Evolutionary conservation across 1,140 invertebrate species (phyloP).

Genomic region (Luehdorfia chinensis): DNA sequence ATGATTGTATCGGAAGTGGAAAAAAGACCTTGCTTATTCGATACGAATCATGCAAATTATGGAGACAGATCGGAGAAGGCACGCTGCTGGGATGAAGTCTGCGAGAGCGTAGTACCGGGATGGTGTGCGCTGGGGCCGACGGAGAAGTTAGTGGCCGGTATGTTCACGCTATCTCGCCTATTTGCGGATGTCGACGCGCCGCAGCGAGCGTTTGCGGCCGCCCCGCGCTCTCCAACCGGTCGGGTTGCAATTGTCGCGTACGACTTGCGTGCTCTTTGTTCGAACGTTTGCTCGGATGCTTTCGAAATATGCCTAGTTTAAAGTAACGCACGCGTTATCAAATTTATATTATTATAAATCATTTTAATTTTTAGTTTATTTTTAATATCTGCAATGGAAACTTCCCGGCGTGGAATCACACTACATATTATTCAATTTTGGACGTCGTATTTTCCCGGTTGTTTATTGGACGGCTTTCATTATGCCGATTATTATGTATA

Average conservation of each 20-base stretch:
- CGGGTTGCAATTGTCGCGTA: slow-evolving; percentile 51
- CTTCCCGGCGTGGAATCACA: too few species aligned
- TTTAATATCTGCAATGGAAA: too few species aligned
- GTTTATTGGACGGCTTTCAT: background rate
- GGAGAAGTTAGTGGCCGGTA: slow-evolving; percentile 62
- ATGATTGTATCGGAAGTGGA: slow-evolving; percentile 59
- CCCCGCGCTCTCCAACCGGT: slow-evolving; percentile 33
- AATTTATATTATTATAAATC: slow-evolving; percentile 18
- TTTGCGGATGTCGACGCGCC: slow-evolving; percentile 35
- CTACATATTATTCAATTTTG: too few species aligned
- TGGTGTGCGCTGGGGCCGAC: slow-evolving; percentile 45
- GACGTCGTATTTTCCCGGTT: background rate
- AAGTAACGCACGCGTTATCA: slow-evolving; percentile 43
- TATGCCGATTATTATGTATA: slow-evolving; percentile 6
- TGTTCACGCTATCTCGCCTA: slow-evolving; percentile 35
- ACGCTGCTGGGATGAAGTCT: slow-evolving; percentile 64
- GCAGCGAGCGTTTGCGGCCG: slow-evolving; percentile 32
- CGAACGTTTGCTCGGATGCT: too few species aligned
- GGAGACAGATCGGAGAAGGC: slow-evolving; percentile 61
- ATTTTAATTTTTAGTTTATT: slow-evolving; percentile 12
- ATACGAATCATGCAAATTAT: slow-evolving; percentile 61
- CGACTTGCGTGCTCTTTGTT: slow-evolving; percentile 64
- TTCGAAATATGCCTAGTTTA: slow-evolving; percentile 57
- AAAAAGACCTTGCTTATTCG: slow-evolving; percentile 58
- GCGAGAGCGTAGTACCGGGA: slow-evolving; percentile 55